These are phyloP conservation scores for Varroa destructor DNA, from an alignment of 1,140 invertebrate species.

Conservation along the genomic window DNA sequence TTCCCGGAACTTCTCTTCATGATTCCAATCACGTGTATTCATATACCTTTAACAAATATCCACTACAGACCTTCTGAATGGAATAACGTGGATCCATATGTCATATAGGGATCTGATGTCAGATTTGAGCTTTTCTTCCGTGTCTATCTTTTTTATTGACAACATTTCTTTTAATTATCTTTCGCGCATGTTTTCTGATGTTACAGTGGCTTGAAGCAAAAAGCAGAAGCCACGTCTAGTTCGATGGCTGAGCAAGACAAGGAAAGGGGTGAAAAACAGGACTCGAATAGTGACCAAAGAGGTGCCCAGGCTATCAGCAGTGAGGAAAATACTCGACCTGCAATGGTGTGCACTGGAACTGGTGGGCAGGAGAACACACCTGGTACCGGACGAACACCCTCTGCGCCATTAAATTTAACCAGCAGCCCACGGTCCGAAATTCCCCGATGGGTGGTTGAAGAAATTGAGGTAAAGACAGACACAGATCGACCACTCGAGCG, in stretches of 20 bases:
- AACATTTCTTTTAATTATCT: no score
- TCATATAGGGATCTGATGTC: no score
- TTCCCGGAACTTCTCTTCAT: no score
- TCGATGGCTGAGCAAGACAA: conserved; percentile 4
- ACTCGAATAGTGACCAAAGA: background rate
- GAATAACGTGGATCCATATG: no score
- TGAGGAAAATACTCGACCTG: background rate
- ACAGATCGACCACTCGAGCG: no score
- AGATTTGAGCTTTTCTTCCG: no score
- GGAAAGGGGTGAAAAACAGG: conserved; percentile 1
- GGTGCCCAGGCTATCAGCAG: background rate
- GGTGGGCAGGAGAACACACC: background rate
- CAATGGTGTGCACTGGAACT: background rate
- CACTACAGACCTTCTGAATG: no score
- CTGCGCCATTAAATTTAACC: no score
- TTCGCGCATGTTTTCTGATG: background rate
- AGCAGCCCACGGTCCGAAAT: background rate
- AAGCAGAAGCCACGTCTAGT: conserved; percentile 12
- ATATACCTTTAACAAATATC: no score
- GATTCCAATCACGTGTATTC: no score
- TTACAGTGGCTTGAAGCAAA: conserved; percentile 2
- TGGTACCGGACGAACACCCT: no score
- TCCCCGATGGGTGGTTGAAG: conserved; percentile 2
- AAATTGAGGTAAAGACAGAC: conserved; percentile 4
- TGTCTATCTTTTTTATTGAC: no score